Evolutionary conservation across 2,113 vertebrate genomes (phyloP).

Genomic region (Clarias magur): DNA sequence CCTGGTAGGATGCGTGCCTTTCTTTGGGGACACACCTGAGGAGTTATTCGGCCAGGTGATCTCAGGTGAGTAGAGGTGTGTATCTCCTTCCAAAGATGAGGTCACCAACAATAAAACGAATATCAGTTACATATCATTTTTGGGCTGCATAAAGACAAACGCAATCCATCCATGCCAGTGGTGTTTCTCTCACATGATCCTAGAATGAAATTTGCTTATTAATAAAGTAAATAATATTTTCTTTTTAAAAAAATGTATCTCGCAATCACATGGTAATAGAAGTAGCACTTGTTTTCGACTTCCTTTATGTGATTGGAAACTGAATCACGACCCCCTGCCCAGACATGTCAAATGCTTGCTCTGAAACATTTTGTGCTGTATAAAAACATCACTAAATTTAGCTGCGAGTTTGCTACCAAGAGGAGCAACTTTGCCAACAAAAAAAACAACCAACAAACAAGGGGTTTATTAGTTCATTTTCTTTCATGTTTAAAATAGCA

Average conservation of each 20-base stretch:
- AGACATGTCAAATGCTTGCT: not conserved
- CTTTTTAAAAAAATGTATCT: not conserved
- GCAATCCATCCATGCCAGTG: not conserved
- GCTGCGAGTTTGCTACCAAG: slow-evolving; percentile 3
- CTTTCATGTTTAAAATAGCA: not conserved
- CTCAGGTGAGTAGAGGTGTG: slow-evolving; percentile 75
- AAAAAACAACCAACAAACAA: not conserved
- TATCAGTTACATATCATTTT: not conserved
- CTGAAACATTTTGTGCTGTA: not conserved
- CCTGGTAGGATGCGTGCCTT: slow-evolving; percentile 91
- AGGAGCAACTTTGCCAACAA: not conserved
- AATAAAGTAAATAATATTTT: not conserved
- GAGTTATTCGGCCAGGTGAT: slow-evolving; percentile 95
- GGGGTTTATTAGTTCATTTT: not conserved
- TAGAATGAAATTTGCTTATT: not conserved
- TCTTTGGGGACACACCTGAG: slow-evolving; percentile 91
- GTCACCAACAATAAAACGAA: not conserved
- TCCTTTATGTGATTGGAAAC: not conserved
- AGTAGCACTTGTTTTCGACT: not conserved
- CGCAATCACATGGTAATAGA: not conserved
- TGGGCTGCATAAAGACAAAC: not conserved
- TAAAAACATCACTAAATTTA: slow-evolving; percentile 28
- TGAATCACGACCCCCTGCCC: not conserved
- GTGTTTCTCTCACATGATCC: not conserved
- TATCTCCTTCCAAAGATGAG: slow-evolving; percentile 17